Percentiles rank a stretch among this genome's conserved stretches.
Evolutionary conservation across 2,797 vertebrate species (phyloP).

Genomic region (Bovichtus variegatus): DNA sequence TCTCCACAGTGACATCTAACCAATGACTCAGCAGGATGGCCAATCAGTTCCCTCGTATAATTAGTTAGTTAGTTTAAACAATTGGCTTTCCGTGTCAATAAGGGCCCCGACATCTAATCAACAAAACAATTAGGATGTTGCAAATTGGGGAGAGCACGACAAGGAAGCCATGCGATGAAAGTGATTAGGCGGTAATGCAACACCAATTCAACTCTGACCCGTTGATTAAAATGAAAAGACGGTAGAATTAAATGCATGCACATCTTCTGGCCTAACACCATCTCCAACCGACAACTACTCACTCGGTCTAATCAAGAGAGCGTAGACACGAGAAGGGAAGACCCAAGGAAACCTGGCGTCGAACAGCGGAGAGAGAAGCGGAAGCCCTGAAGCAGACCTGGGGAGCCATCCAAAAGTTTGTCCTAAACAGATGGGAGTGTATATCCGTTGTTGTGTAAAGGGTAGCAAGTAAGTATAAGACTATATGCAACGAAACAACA

Average conservation of each 20-base stretch:
- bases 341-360: too few relatives aligned
- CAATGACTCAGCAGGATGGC: background rate
- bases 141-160: background rate
- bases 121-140: constrained; percentile 5
- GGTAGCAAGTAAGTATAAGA: background rate
- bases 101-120: background rate
- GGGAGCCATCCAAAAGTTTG: background rate
- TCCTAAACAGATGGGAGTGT: background rate
- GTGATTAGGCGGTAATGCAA: background rate
- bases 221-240: background rate
- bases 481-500: background rate
- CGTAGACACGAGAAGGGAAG: too few relatives aligned
- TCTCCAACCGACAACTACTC: background rate
- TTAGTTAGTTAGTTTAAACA: constrained; percentile 8
- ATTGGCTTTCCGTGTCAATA: background rate
- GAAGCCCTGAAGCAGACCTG: background rate
- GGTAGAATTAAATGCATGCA: background rate
- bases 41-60: background rate
- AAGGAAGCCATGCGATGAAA: background rate
- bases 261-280: background rate
- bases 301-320: background rate
- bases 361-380: background rate
- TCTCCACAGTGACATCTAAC: constrained; percentile 8
- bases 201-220: background rate
- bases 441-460: background rate